phyloP scores from a whole-genome alignment of 2,797 vertebrate genomes.

The Kryptolebias ocellatus region DNA sequence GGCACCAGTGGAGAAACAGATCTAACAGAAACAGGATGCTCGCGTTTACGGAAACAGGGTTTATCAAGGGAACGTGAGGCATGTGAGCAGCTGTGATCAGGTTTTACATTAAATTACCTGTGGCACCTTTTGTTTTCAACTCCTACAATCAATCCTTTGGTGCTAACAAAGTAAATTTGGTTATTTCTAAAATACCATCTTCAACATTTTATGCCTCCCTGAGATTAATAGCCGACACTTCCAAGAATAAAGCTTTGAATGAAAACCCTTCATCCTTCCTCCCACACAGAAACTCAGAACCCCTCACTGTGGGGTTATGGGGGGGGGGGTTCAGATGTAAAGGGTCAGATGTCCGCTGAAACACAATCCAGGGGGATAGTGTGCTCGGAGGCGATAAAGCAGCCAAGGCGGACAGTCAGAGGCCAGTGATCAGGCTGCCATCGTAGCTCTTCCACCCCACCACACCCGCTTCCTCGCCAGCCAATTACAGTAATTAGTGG shows the following conservation, averaged over 20 bases:
- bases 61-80: no score
- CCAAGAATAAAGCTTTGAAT: no score
- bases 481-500: constrained; percentile 74
- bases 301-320: constrained; percentile 40
- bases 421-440: constrained; percentile 49
- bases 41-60: background rate
- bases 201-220: no score
- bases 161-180: no score
- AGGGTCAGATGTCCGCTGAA: constrained; percentile 34
- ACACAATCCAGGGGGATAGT: constrained; percentile 52
- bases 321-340: background rate
- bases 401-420: constrained; percentile 42
- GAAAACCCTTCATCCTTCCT: background rate
- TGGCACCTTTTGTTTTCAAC: background rate
- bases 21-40: background rate
- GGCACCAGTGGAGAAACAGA: constrained; percentile 5
- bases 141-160: background rate
- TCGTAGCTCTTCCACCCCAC: constrained; percentile 38
- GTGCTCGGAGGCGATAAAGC: constrained; percentile 54
- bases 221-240: no score
- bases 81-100: no score
- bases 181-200: no score
- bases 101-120: background rate
- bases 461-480: constrained; percentile 47
- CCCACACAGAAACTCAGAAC: constrained; percentile 15